Evolutionary conservation across 2,797 vertebrate genomes (phyloP), one percentile per base, ranked within the genome.

Genomic region (Capromys pilorides): DNA sequence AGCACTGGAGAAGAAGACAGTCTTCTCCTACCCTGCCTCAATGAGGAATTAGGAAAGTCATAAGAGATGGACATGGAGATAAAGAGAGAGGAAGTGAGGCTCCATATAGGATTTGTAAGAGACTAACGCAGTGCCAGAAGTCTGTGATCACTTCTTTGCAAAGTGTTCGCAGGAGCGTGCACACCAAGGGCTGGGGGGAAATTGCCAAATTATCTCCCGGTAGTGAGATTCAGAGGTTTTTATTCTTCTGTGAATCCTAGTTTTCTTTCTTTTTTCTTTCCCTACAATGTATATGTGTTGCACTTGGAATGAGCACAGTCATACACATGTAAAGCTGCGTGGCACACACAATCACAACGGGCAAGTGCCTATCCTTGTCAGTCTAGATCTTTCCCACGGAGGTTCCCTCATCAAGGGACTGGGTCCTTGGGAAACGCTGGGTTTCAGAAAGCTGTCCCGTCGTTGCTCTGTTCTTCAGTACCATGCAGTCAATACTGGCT

Each of bases 281-380:
- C 67, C 5, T 24, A 8, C 73, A 73, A 49, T 41, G 26, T 28
- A 71, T 19, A 10, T 7, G 26, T 33, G 21, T 24, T 62, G 19
- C 22, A 33, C 2, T 24, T 31, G 16, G 28, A 73, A 77, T 33
- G 71, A 91, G 59, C 36, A 62, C 49, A 62, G 4, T 64, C 26
- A n/a, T 21, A 41, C 26, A n/a, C 9, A 36, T 41, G 5, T 2
- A 33, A 19, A 36, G 9, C 45, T 66, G 12, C 16, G 5, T 26
- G 36, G 5, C 31, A 24, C 6, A 11, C 3, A 54, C 22, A 28
- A 28, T 62, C 41, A 62, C 6, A 79, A 39, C 31, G 26, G 5
- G 12, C 0, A 3, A 28, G 11, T 13, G 18, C 22, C 14, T 41
- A 2, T 14, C 22, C 26, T 14, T 0, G 10, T 67, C 51, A 21